Evolutionary conservation across 2,888 invertebrate species (phyloP).

Genomic region (Marasmarcha lunaedactyla): DNA sequence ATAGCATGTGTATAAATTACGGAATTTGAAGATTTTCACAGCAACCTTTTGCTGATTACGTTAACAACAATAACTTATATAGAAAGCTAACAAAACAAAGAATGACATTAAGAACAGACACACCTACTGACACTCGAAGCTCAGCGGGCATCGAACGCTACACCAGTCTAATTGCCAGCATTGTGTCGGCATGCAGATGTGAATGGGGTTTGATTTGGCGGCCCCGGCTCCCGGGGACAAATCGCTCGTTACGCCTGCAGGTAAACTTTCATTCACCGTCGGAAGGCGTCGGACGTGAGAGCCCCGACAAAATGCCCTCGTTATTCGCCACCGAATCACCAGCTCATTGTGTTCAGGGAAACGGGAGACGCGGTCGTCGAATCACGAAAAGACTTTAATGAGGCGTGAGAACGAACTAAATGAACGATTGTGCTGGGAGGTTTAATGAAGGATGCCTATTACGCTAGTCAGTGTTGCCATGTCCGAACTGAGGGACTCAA

Average conservation of each 20-base stretch:
- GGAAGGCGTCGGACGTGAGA: slow-evolving; percentile 71
- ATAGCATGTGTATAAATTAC: too few species aligned
- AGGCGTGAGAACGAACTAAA: slow-evolving; percentile 67
- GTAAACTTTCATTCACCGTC: slow-evolving; percentile 72
- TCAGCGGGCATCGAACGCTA: too few species aligned
- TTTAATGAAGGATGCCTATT: slow-evolving; percentile 63
- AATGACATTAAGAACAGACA: too few species aligned
- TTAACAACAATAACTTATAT: too few species aligned
- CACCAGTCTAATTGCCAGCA: slow-evolving; percentile 71
- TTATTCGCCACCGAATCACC: slow-evolving; percentile 71
- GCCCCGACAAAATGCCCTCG: slow-evolving; percentile 70
- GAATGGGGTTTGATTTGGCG: slow-evolving; percentile 72
- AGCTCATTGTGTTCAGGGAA: slow-evolving; percentile 68
- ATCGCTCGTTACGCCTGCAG: slow-evolving; percentile 71
- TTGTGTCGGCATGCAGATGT: slow-evolving; percentile 72
- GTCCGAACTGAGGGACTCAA: not conserved
- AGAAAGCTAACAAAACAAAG: too few species aligned
- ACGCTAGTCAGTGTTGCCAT: slow-evolving; percentile 45
- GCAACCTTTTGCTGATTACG: too few species aligned
- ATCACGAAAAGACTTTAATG: slow-evolving; percentile 68
- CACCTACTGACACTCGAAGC: slow-evolving; percentile 68
- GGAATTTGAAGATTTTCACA: too few species aligned
- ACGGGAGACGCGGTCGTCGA: slow-evolving; percentile 68
- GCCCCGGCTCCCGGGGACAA: slow-evolving; percentile 46
- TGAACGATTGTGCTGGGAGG: slow-evolving; percentile 57